Conservation (phyloP, 2,888 invertebrate genomes). For the Escarpia spicata region DNA sequence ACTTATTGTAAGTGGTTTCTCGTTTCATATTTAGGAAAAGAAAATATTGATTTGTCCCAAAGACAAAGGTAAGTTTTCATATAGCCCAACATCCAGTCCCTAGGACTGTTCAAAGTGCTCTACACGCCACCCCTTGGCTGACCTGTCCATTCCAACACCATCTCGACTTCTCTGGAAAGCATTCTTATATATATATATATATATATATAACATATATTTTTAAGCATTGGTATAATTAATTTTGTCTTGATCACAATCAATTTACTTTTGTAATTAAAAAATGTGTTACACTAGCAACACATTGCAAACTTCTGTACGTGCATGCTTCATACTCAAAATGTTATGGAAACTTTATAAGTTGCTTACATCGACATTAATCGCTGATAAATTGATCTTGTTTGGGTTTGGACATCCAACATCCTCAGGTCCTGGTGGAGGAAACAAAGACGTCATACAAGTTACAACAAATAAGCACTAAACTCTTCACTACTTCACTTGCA, state of each 20-base stretch:
- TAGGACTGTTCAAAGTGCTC: no score
- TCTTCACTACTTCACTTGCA: background rate
- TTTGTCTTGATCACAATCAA: no score
- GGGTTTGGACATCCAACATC: constrained; percentile 75
- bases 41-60: no score
- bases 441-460: background rate
- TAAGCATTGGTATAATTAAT: no score
- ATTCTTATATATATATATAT: no score
- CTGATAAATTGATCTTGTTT: constrained; percentile 43
- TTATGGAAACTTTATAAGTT: background rate
- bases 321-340: background rate
- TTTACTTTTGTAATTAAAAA: background rate
- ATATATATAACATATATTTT: no score
- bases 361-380: background rate
- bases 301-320: background rate
- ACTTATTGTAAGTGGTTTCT: background rate
- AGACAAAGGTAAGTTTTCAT: no score
- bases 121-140: no score
- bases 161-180: no score
- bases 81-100: no score
- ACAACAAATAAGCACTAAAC: background rate
- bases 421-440: constrained; percentile 72
- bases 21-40: no score
- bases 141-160: no score
- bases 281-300: background rate